Evolutionary conservation across 2,888 invertebrate genomes (phyloP).

Genomic region (Plagodis dolabraria): DNA sequence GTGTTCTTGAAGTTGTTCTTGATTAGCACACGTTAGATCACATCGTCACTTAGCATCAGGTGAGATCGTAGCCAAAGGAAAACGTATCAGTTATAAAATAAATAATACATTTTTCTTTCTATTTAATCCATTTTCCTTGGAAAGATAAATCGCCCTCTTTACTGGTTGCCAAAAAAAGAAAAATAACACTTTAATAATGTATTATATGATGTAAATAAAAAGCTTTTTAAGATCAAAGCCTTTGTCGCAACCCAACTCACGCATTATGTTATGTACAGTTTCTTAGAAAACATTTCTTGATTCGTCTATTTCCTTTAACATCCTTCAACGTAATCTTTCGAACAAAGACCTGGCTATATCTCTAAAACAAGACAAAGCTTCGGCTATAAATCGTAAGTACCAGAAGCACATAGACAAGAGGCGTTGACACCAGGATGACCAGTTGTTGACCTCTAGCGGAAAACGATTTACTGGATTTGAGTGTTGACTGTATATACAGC

Average conservation of each 20-base stretch:
- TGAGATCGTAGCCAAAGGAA: too few relatives aligned
- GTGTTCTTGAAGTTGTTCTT: too few relatives aligned
- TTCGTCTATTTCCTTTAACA: background rate
- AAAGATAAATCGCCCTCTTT: too few relatives aligned
- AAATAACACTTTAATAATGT: too few relatives aligned
- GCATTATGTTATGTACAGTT: background rate
- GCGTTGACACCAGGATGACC: conserved; percentile 17
- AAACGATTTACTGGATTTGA: conserved; percentile 18
- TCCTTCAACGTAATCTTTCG: conserved; percentile 9
- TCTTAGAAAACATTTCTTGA: background rate
- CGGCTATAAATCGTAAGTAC: conserved; percentile 19
- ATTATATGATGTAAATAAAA: too few relatives aligned
- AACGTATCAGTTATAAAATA: too few relatives aligned
- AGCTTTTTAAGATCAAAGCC: background rate
- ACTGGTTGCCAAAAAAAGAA: too few relatives aligned
- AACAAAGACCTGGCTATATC: conserved; percentile 9
- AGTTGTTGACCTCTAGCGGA: conserved; percentile 16
- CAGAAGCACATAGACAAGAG: conserved; percentile 20
- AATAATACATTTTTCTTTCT: too few relatives aligned
- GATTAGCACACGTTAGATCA: too few relatives aligned
- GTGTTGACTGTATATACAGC: conserved; percentile 3
- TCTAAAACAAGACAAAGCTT: conserved; percentile 9
- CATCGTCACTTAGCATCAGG: too few relatives aligned
- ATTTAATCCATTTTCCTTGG: too few relatives aligned
- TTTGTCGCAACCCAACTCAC: too few relatives aligned